phyloP scores from a whole-genome alignment of 2,797 vertebrate species.

The Prionace glauca region DNA sequence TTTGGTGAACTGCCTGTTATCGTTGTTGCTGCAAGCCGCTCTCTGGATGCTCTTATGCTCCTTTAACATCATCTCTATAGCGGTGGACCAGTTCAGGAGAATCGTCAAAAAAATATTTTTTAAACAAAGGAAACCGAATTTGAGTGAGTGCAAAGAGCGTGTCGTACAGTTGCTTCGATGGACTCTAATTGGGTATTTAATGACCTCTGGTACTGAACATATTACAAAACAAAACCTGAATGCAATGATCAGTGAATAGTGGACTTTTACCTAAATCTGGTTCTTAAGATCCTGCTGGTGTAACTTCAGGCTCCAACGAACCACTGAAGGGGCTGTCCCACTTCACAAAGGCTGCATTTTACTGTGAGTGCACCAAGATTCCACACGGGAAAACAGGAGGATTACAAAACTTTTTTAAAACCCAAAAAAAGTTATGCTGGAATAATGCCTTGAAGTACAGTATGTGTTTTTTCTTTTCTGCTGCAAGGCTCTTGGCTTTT shows the following conservation, averaged over 20 bases:
- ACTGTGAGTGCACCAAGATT: constrained; percentile 65
- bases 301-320: constrained; percentile 57
- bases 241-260: constrained; percentile 60
- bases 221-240: constrained; percentile 43
- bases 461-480: constrained; percentile 47
- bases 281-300: constrained; percentile 61
- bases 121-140: constrained; percentile 59
- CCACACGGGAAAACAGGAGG: constrained; percentile 63
- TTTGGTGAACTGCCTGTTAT: constrained; percentile 57
- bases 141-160: constrained; percentile 66
- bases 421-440: constrained; percentile 55
- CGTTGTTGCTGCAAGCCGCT: constrained; percentile 59
- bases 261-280: constrained; percentile 55
- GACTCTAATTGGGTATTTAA: constrained; percentile 66
- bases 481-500: constrained; percentile 56
- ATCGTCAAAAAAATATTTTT: constrained; percentile 63
- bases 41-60: constrained; percentile 61
- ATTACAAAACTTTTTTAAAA: constrained; percentile 54
- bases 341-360: constrained; percentile 59
- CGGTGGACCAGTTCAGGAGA: constrained; percentile 66
- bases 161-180: constrained; percentile 64
- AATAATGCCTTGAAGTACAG: constrained; percentile 61
- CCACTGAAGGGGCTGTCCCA: constrained; percentile 62
- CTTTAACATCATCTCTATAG: constrained; percentile 62
- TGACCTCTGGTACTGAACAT: constrained; percentile 58